These are phyloP conservation scores for Cheilosia scutellata DNA, from an alignment of 2,888 invertebrate species.

Conservation along the genomic window DNA sequence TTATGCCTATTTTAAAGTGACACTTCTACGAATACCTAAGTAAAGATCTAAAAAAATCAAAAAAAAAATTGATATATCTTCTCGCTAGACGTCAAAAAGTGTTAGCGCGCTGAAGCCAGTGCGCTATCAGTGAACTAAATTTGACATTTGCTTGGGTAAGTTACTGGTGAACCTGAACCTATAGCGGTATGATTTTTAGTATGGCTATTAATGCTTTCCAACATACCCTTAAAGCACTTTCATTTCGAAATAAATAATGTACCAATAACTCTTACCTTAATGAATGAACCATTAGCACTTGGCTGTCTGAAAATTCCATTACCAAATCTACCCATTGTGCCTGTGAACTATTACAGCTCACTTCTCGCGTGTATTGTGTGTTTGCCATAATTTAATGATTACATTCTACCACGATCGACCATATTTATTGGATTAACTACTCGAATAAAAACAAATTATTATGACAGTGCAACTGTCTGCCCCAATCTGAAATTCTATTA, in stretches of 20 bases:
- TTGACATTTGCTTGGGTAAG: no score
- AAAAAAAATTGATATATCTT: no score
- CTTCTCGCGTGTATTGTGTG: neutral
- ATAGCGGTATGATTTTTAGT: no score
- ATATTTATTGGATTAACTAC: slow-evolving; percentile 4
- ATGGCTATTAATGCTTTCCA: no score
- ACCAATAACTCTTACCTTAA: neutral
- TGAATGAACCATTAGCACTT: neutral
- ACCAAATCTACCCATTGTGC: neutral
- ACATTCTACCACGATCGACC: neutral
- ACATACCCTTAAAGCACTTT: neutral
- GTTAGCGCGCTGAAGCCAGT: no score
- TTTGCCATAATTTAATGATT: slow-evolving; percentile 6
- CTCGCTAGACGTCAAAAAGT: no score
- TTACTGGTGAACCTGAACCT: no score
- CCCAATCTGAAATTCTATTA: neutral
- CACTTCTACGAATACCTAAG: no score
- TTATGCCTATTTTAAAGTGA: no score
- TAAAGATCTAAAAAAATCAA: no score
- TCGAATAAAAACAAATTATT: slow-evolving; percentile 1
- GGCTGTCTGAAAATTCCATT: neutral
- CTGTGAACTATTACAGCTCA: neutral
- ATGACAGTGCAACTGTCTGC: neutral
- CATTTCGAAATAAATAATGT: neutral
- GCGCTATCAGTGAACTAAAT: no score